Base-by-base conservation (phyloP, 1,140 invertebrate genomes). In the Aradophagus sp. region DNA sequence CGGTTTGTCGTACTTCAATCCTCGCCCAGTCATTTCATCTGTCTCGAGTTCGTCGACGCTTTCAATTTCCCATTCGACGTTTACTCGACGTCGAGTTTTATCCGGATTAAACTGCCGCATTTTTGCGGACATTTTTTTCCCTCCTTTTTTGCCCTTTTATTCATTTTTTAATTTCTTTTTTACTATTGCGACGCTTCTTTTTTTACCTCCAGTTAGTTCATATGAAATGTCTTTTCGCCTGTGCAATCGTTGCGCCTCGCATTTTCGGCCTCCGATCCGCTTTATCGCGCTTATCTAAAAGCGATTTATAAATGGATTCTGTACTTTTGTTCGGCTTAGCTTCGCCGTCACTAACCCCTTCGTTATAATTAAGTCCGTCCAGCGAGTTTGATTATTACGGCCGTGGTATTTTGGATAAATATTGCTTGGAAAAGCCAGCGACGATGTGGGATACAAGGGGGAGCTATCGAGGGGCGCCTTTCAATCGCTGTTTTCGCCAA, bases 61-160 rank as follows among this genome's bases (percentile, higher is more conserved):
- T 68, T 58, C 34, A 72, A 55, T 72, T 59, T 56, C 34, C 32
- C 13, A 35, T 63, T 61, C 73, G 53, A 76, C 76, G 78, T 75
- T 81, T 58, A 53, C 41, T 63, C 66, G 44, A 76, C 75, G 77
- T 70, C 83, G 81, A 84, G 80, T 79, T 74, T 83, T 70, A 83
- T 82, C 81, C 81, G 82, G 82, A 82, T 84, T 84, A 84, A 65
- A 75, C 27, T 8, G 48, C 73, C 65, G 55, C 74, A 79, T 82
- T 82, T 82, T 82, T 80, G 79, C 75, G 56, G 73, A 75, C n/a
- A n/a, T 73, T 44, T 59, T 52, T 63, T 48, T 39, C 23, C 8
- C 52, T 29, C 14, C 23, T 7, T 5, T 23, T 8, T 5, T 14
- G 13, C 71, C 38, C 29, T 5, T 29, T 29, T n/a, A n/a, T n/a